phyloP scores from a whole-genome alignment of 2,797 vertebrate genomes.

The Taeniopygia guttata region DNA sequence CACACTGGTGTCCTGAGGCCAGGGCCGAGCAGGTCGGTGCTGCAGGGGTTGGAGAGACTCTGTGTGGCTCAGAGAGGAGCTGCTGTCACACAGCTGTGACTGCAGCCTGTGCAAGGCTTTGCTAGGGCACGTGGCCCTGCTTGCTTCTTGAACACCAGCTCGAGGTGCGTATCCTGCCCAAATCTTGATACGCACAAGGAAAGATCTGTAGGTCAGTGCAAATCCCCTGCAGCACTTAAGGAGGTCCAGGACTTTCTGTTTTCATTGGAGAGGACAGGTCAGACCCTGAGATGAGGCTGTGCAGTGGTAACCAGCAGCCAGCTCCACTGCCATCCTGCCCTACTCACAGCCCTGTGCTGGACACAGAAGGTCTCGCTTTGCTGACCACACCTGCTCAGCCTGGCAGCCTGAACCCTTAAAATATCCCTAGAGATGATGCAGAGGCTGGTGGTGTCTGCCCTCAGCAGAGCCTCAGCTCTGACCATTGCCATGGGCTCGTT shows the following conservation, averaged over 20 bases:
- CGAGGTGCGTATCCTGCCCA: not conserved
- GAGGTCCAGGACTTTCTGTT: not conserved
- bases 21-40: rapidly evolving
- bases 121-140: rapidly evolving
- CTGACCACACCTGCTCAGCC: conserved; percentile 5
- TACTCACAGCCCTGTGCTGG: not conserved
- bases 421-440: not conserved
- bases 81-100: not conserved
- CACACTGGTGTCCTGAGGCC: not conserved
- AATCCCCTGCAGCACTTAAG: not conserved
- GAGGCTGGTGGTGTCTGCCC: not conserved
- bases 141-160: not conserved
- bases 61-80: not conserved
- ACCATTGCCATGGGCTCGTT: not conserved
- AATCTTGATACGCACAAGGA: rapidly evolving
- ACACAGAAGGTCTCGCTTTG: not conserved
- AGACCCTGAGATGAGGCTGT: not conserved
- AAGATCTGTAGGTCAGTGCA: not conserved
- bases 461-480: not conserved
- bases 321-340: not conserved
- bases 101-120: not conserved
- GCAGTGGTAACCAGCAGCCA: not conserved
- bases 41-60: not conserved
- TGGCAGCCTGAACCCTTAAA: conserved; percentile 27
- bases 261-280: rapidly evolving